Base-by-base conservation (phyloP, 2,113 vertebrate genomes). In the Rhea americana region DNA sequence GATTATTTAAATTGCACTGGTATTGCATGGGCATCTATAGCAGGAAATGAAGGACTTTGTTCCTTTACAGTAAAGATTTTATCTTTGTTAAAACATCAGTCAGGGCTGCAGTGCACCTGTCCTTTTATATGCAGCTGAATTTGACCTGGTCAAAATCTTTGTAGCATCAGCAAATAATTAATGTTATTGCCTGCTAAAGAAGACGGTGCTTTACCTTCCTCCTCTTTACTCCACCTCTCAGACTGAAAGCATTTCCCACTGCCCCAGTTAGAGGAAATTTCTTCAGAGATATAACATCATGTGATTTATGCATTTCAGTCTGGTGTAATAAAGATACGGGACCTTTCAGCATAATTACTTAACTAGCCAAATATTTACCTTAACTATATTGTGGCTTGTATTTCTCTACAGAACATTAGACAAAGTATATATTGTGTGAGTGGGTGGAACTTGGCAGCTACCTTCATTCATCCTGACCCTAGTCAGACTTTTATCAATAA, bases 311-410 rank as follows among this genome's bases (percentile, higher is more conserved):
- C 32, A 83, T 92, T 91, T 91, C 50, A 92, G 87, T 90, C 75
- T 89, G 51, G 26, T 88, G 39, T 85, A 92, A 94, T 91, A 92
- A 94, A 96, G 81, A 91, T 56, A 75, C 65, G 55, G 48, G 74
- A 17, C 37, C 28, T 93, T 95, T 92, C 68, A 68, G 76, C 3
- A 3, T 78, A 67, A 83, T 93, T 93, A 61, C 48, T 93, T 92
- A 83, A 84, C 65, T 81, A 89, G 65, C 12, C 61, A 94, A 96
- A 95, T 96, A 93, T 95, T 95, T 94, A 45, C n/a, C 92, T 93
- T 92, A 90, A 95, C 65, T 85, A 51, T 75, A 25, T 66, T 82
- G 39, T 65, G 66, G 56, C 30, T 68, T 90, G 25, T 72, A 66
- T 91, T 91, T 66, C 47, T 79, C 50, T 90, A 2, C 12, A 30